phyloP scores from a whole-genome alignment of 2,797 vertebrate species.

The Tympanoctomys barrerae region DNA sequence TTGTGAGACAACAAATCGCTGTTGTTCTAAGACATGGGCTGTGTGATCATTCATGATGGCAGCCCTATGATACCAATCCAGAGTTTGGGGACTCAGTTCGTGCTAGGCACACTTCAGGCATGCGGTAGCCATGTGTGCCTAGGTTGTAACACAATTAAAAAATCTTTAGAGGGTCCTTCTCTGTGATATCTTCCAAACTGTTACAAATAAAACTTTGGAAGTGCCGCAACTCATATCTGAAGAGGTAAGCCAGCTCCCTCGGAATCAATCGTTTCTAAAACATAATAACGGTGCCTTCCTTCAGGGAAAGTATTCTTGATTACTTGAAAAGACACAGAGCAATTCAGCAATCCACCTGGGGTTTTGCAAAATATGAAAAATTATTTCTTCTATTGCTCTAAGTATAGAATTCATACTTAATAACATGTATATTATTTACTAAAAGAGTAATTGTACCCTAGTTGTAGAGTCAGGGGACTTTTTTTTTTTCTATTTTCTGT shows the following conservation, averaged over 20 bases:
- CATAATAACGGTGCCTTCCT: neutral
- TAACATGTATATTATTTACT: neutral
- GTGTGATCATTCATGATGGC: neutral
- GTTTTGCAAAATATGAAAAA: conserved; percentile 14
- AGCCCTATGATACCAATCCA: neutral
- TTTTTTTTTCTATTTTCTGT: neutral
- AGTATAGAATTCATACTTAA: conserved; percentile 6
- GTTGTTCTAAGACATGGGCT: neutral
- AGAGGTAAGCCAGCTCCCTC: neutral
- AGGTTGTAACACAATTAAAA: neutral
- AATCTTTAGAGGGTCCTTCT: neutral
- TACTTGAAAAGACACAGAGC: neutral
- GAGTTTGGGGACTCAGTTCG: neutral
- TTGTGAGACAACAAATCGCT: neutral
- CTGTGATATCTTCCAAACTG: neutral
- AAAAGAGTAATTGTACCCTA: neutral
- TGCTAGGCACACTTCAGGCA: neutral
- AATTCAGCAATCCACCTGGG: neutral
- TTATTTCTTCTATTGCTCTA: neutral
- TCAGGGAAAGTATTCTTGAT: conserved; percentile 46
- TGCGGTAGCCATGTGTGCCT: too few relatives aligned
- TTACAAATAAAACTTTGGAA: conserved; percentile 32
- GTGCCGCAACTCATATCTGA: neutral
- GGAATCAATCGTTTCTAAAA: conserved; percentile 29
- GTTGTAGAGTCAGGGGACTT: neutral